Evolutionary conservation across 2,888 invertebrate genomes (phyloP).

Genomic region (Tanypteryx hageni): DNA sequence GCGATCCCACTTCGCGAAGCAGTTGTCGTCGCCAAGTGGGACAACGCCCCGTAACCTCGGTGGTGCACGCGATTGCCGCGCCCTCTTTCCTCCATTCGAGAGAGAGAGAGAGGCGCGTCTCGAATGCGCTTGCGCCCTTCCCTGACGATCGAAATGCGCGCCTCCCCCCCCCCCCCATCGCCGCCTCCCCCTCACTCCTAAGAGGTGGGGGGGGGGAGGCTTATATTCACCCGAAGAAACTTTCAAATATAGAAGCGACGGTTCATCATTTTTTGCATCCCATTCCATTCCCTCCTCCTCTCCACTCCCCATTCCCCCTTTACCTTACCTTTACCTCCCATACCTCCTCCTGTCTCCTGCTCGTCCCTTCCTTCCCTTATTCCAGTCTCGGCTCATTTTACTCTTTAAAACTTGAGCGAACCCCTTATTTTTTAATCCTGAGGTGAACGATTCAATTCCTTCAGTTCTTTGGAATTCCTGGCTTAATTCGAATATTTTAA

Average conservation of each 20-base stretch:
- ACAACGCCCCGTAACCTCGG: conserved; percentile 21
- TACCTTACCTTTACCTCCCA: too few species aligned
- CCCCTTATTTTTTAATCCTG: too few species aligned
- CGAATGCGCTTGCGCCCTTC: not conserved
- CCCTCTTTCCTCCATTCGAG: not conserved
- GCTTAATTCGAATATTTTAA: too few species aligned
- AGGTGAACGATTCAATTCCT: too few species aligned
- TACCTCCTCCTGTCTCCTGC: too few species aligned
- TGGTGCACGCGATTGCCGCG: not conserved
- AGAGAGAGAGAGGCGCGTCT: not conserved
- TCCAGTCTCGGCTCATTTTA: too few species aligned
- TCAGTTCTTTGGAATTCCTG: too few species aligned
- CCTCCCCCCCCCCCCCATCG: not conserved
- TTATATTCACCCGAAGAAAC: conserved; percentile 24
- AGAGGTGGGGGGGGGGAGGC: too few species aligned
- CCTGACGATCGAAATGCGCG: conserved; percentile 16
- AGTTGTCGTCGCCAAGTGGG: not conserved
- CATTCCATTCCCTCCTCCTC: not conserved
- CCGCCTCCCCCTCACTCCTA: too few species aligned
- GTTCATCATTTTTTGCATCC: conserved; percentile 16
- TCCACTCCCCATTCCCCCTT: not conserved
- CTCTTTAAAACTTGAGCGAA: too few species aligned
- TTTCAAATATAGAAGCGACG: conserved; percentile 23
- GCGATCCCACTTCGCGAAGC: too few species aligned
- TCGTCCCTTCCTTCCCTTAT: too few species aligned